phyloP scores from a whole-genome alignment of 2,797 vertebrate species.

The Eleutherodactylus coqui region DNA sequence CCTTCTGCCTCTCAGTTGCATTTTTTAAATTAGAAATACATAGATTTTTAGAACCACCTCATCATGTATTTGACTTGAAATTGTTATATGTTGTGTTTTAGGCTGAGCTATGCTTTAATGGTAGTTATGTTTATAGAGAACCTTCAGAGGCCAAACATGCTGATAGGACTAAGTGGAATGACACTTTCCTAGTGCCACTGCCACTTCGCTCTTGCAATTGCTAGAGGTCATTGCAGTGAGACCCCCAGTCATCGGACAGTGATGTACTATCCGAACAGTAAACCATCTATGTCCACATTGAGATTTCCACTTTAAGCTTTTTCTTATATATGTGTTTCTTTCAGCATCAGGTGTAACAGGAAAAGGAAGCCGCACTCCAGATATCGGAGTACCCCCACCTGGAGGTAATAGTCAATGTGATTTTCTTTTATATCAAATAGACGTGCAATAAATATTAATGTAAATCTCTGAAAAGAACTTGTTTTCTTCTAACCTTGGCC shows the following conservation, averaged over 20 bases:
- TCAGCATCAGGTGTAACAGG: conserved; percentile 85
- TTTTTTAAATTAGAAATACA: neutral
- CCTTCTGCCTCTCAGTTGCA: neutral
- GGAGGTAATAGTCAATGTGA: conserved; percentile 77
- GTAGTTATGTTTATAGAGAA: too few species aligned
- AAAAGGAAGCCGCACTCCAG: conserved; percentile 79
- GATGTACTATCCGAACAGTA: neutral
- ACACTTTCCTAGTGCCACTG: too few species aligned
- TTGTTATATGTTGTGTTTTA: too few species aligned
- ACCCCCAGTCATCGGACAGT: neutral
- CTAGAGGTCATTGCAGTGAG: neutral
- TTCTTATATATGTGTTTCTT: conserved; percentile 60
- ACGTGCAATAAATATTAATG: neutral
- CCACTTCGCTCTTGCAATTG: neutral
- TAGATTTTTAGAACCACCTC: too few species aligned
- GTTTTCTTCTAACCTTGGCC: neutral
- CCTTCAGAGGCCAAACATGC: too few species aligned
- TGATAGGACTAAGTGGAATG: too few species aligned
- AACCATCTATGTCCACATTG: neutral
- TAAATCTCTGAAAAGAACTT: neutral
- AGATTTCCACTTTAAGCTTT: neutral
- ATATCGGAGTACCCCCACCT: conserved; percentile 75
- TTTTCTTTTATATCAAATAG: neutral
- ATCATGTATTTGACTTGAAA: too few species aligned
- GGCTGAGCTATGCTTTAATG: too few species aligned